Evolutionary conservation across 2,797 vertebrate genomes (phyloP).

Genomic region (Rhabdomys pumilio): DNA sequence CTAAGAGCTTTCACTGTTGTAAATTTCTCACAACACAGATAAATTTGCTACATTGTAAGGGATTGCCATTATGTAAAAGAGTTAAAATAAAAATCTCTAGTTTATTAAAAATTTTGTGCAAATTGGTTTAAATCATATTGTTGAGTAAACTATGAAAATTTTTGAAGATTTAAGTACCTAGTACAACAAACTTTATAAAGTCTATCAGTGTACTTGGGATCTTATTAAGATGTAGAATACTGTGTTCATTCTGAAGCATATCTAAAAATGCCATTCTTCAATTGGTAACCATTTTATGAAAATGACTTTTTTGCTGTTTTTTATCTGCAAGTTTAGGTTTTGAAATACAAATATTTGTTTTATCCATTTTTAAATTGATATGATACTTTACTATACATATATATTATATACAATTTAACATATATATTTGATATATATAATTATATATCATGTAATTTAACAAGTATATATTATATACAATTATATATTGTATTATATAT

Average conservation of each 20-base stretch:
- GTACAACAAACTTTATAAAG: background rate
- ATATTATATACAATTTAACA: no score
- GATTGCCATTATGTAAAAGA: background rate
- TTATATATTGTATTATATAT: no score
- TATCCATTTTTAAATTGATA: background rate
- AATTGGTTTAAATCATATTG: background rate
- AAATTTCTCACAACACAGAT: background rate
- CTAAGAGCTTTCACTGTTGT: background rate
- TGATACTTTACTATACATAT: no score
- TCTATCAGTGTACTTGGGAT: background rate
- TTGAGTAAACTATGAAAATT: background rate
- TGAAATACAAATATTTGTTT: background rate
- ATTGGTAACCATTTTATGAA: background rate
- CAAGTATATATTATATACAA: no score
- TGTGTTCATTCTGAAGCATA: background rate
- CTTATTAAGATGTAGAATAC: background rate
- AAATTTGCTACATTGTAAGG: conserved; percentile 12
- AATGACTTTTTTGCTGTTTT: conserved; percentile 2
- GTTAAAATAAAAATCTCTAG: conserved; percentile 1
- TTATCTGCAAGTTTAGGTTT: background rate
- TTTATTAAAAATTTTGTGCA: background rate
- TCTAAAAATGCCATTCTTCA: background rate
- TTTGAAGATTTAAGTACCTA: background rate
- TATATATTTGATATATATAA: no score
- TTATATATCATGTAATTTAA: no score